Percentiles rank a stretch among this genome's conserved stretches.
Conservation (phyloP, 2,113 vertebrate genomes). For the Pygoscelis adeliae region DNA sequence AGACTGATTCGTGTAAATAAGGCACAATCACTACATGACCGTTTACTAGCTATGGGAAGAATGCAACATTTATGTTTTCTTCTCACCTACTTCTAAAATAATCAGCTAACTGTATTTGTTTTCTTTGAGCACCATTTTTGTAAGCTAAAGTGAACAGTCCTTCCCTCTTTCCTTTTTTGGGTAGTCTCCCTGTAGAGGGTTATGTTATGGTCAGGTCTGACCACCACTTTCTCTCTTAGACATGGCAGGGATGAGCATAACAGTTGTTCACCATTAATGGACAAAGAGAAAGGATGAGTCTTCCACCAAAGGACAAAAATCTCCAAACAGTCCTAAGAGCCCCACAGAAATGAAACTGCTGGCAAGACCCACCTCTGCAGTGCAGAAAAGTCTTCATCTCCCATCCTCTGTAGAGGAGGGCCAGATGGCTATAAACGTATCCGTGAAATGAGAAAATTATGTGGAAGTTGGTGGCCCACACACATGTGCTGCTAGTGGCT, state of each 20-base stretch:
- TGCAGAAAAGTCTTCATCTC: background rate
- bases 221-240: background rate
- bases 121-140: background rate
- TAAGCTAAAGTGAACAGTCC: background rate
- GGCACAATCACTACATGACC: background rate
- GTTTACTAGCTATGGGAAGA: background rate
- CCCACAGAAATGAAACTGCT: background rate
- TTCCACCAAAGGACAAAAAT: background rate
- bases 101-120: background rate
- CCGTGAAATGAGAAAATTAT: background rate
- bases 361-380: background rate
- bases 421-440: background rate
- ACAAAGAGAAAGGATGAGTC: background rate
- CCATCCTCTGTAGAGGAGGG: background rate
- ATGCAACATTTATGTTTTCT: background rate
- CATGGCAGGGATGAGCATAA: background rate
- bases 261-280: background rate
- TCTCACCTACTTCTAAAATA: background rate
- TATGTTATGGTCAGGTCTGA: background rate
- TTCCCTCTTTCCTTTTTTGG: background rate
- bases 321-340: background rate
- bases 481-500: accelerated
- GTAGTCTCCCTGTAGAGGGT: background rate
- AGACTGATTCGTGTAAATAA: background rate
- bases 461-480: background rate